phyloP scores from a whole-genome alignment of 1,140 invertebrate genomes.

The Prorops nasuta region DNA sequence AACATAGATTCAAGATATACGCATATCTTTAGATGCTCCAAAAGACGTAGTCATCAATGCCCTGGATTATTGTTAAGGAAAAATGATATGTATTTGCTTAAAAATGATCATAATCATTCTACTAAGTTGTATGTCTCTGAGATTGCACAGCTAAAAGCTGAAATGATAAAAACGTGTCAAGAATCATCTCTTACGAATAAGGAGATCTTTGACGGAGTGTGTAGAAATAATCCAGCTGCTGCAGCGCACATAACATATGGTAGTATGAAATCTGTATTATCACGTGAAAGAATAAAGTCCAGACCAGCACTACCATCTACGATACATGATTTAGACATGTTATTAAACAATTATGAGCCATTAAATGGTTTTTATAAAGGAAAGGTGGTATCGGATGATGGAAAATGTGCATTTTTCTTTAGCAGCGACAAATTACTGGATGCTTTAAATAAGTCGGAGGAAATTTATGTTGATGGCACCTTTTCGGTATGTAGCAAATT shows the following conservation, averaged over 20 bases:
- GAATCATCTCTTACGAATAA: slow-evolving; percentile 2
- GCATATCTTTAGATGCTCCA: no score
- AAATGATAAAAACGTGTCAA: slow-evolving; percentile 7
- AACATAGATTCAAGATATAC: no score
- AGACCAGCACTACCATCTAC: neutral
- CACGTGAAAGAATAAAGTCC: neutral
- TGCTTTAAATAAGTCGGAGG: neutral
- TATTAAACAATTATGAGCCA: neutral
- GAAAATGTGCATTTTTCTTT: neutral
- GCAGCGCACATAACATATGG: neutral
- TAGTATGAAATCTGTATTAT: neutral
- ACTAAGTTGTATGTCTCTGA: neutral
- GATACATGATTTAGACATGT: neutral
- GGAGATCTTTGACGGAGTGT: slow-evolving; percentile 10
- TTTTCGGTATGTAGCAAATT: neutral
- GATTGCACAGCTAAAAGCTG: neutral
- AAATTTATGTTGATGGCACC: neutral
- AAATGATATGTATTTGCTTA: no score
- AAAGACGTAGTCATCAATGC: no score
- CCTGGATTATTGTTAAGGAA: no score
- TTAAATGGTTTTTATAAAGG: neutral
- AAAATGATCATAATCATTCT: neutral
- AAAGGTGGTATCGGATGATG: neutral
- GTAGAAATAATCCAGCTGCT: slow-evolving; percentile 6
- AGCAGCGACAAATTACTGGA: neutral